Base-by-base conservation (phyloP, 2,888 invertebrate genomes). In the Eupithecia pulchellata region DNA sequence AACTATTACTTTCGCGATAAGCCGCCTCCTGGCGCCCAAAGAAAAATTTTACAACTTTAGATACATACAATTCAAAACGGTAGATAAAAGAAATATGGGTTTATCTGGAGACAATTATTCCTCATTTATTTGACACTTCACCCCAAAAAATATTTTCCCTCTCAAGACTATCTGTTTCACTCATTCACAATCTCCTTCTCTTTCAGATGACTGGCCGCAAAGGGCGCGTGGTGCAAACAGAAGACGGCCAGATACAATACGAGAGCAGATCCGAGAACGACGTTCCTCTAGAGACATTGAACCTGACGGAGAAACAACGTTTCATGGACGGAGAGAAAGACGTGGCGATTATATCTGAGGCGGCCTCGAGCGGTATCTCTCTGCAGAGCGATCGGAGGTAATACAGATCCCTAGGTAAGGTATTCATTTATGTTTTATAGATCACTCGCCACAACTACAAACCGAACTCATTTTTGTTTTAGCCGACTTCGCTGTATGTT, bases 271-370 rank as follows among this genome's bases (percentile, higher is more conserved):
- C 98, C 0, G 99, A 99, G 86, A 96, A 96, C 1, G 99, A 99
- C 91, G 98, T 99, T 57, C 98, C 99, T 0, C 94, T 99, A 39
- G 99, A 99, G 95, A 98, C 99, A 0, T 96, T 99, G 71, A 99
- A 99, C 94, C 95, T 99, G 70, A 98, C 98, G 1, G 98, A 98
- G 91, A 97, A 97, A 89, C 96, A 96, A 82, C 95, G 97, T 74
- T 99, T 99, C 92, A 99, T 99, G 99, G 97, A 99, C 89, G 99
- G 99, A 0, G 98, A 98, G 89, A 99, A 99, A 92, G 98, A 98
- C 84, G 98, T 99, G 32, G 99, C 99, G 39, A 99, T 99, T 82
- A 99, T 99, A 79, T 99, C 99, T 0, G 99, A 99, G 91, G 99
- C 99, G 0, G 99, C 99, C 6, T 99, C 99, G 79, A 98, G 98